Percentiles rank a stretch among this genome's conserved stretches.
These are phyloP conservation scores for Sylvicola cinctus DNA, from an alignment of 2,888 invertebrate species.

Conservation along the genomic window DNA sequence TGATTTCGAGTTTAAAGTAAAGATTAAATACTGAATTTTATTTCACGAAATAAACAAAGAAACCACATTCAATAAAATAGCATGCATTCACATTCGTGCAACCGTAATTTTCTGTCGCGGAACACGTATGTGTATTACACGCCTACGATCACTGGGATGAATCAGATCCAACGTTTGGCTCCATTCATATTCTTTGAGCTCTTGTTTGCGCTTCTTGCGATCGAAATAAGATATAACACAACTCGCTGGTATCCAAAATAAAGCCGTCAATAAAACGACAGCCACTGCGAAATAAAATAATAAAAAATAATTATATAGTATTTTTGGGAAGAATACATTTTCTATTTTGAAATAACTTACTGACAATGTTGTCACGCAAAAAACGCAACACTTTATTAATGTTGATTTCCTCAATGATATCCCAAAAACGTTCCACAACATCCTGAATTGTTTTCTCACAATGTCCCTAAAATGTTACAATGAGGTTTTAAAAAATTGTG, in stretches of 20 bases:
- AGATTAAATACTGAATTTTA: too few species aligned
- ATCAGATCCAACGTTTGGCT: slow-evolving; percentile 43
- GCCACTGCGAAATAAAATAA: slow-evolving; percentile 22
- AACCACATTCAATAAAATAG: too few species aligned
- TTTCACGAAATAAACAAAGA: too few species aligned
- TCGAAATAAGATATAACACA: slow-evolving; percentile 74
- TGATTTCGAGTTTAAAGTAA: too few species aligned
- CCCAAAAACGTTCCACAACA: slow-evolving; percentile 91
- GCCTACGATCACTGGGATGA: slow-evolving; percentile 50
- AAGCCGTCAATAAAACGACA: slow-evolving; percentile 72
- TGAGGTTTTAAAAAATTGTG: not conserved
- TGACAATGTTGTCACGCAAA: slow-evolving; percentile 81
- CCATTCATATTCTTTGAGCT: slow-evolving; percentile 53
- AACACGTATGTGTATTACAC: slow-evolving; percentile 41
- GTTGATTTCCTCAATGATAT: slow-evolving; percentile 90
- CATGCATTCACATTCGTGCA: slow-evolving; percentile 15
- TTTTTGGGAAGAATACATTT: not conserved
- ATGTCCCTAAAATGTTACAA: slow-evolving; percentile 43
- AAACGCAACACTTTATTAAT: slow-evolving; percentile 81
- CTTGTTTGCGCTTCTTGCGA: slow-evolving; percentile 46
- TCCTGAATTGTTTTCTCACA: slow-evolving; percentile 91
- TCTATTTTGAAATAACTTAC: slow-evolving; percentile 26
- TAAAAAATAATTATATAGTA: not conserved
- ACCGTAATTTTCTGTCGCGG: slow-evolving; percentile 25
- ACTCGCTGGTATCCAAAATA: slow-evolving; percentile 88